Evolutionary conservation across 2,888 invertebrate species (phyloP), one percentile per base, ranked within the genome.

Genomic region (Halocaridina rubra): DNA sequence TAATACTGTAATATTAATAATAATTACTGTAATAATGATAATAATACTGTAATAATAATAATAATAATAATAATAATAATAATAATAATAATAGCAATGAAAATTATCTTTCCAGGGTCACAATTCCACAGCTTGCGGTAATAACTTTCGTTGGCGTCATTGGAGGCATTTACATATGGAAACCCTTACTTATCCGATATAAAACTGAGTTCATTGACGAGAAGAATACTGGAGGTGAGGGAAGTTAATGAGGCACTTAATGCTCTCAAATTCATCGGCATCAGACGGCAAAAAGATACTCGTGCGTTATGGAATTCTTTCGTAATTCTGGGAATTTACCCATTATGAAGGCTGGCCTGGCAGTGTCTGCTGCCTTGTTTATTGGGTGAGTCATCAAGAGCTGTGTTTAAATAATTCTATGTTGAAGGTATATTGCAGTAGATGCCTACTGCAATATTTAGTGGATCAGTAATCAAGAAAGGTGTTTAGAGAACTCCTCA

Each of bases 121-220:
- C 77, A n/a, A 59, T 53, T 22, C 32, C 69, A 10, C 82, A 82
- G 77, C 32, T 82, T 19, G 82, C 82, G 32, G n/a, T 82, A 4
- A 19, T 53, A 8, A 64, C 77, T 13, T 32, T 69, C 22, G 22
- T 82, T 5, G 82, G 82, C n/a, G 33, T 82, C 16, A 16, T 77
- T n/a, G 69, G 57, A 2, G 82, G 82, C 22, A 30, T 77, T 1
- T 82, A 82, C 67, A 82, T 82, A 67, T 82, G 82, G 82, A 77
- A 77, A 24, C 82, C 82, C 5, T 27, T 82, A 2, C 33, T 82
- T 0, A 32, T 82, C 8, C 64, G 59, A 24, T 81, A 29, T 64
- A 81, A 74, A 72, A 24, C 33, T 61, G 61, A 80, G 59, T 19
- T 10, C 19, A 8, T 33, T 13, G n/a, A 33, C 16, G 4, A n/a